Percentiles rank a stretch among this genome's conserved stretches.
phyloP scores from a whole-genome alignment of 2,888 invertebrate genomes.

The Perizoma flavofasciatum region DNA sequence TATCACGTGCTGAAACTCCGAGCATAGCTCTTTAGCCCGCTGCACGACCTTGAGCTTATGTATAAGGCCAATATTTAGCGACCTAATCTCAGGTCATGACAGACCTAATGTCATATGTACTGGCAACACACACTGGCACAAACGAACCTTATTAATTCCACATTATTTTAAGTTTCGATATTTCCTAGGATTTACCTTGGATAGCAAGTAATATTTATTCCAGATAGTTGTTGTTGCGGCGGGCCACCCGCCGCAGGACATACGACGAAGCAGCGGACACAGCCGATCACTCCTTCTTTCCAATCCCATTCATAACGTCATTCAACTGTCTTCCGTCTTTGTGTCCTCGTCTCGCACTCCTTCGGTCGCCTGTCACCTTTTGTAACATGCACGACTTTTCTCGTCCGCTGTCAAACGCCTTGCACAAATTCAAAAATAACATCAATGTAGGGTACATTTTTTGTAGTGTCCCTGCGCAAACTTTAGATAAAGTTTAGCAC shows the following conservation, averaged over 20 bases:
- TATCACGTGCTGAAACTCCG: no score
- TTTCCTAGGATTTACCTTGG: no score
- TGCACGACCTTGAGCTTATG: no score
- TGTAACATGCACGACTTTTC: conserved; percentile 64
- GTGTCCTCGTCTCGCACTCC: conserved; percentile 64
- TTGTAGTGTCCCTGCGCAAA: conserved; percentile 73
- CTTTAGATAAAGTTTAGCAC: conserved; percentile 74
- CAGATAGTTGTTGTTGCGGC: conserved; percentile 23
- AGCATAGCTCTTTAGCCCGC: no score
- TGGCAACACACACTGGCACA: no score
- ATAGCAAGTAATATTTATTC: no score
- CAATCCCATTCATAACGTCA: conserved; percentile 77
- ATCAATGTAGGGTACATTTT: conserved; percentile 64
- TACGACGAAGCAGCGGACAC: conserved; percentile 51
- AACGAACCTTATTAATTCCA: no score
- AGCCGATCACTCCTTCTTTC: conserved; percentile 80
- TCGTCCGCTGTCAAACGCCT: conserved; percentile 79
- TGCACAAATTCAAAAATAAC: conserved; percentile 84
- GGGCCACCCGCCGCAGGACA: conserved; percentile 34
- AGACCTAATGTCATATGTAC: no score
- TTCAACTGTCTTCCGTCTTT: conserved; percentile 73
- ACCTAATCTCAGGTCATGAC: no score
- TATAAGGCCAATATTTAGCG: no score
- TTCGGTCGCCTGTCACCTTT: conserved; percentile 76
- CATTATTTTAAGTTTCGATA: no score